A percentile compares a stretch with the other conserved stretches of the same genome.
Evolutionary conservation across 2,113 vertebrate genomes (phyloP).

Genomic region (Istiophorus platypterus): DNA sequence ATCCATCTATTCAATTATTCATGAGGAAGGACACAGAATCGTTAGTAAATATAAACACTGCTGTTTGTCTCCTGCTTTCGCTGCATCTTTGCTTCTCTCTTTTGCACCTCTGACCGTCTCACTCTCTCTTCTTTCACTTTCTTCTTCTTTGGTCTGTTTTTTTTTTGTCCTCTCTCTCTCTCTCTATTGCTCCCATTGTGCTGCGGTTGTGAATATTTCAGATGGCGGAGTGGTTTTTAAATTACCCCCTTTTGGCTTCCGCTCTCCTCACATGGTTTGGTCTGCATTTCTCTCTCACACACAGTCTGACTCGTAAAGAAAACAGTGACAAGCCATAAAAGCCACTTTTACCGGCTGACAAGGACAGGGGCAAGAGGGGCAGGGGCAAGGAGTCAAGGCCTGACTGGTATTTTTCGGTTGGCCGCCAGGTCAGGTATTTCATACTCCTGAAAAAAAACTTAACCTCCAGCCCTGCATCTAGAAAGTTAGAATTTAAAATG

Average conservation of each 20-base stretch:
- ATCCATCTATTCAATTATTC: slow-evolving; percentile 78
- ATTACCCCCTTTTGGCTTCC: slow-evolving; percentile 82
- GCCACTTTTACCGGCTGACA: slow-evolving; percentile 82
- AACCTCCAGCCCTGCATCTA: neutral
- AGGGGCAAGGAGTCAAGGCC: slow-evolving; percentile 38
- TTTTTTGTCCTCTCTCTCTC: slow-evolving; percentile 39
- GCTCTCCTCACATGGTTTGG: slow-evolving; percentile 80
- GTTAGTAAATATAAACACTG: slow-evolving; percentile 81
- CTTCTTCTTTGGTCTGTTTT: slow-evolving; percentile 28
- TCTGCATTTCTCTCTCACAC: slow-evolving; percentile 79
- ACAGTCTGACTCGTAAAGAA: slow-evolving; percentile 79
- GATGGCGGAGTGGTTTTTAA: slow-evolving; percentile 83
- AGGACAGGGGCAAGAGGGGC: slow-evolving; percentile 71
- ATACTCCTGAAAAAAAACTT: slow-evolving; percentile 1
- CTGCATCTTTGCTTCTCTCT: slow-evolving; percentile 27
- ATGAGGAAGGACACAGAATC: slow-evolving; percentile 78
- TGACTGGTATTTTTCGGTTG: slow-evolving; percentile 45
- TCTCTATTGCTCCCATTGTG: slow-evolving; percentile 51
- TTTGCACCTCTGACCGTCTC: slow-evolving; percentile 50
- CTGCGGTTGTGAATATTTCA: slow-evolving; percentile 83
- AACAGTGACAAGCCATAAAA: slow-evolving; percentile 83
- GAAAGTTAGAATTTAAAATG: neutral
- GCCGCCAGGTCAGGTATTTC: slow-evolving; percentile 42
- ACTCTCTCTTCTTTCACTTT: slow-evolving; percentile 41
- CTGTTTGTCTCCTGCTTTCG: slow-evolving; percentile 44